Conservation (phyloP, 92 coral and sea anemone species). For the Galaxea fascicularis region DNA sequence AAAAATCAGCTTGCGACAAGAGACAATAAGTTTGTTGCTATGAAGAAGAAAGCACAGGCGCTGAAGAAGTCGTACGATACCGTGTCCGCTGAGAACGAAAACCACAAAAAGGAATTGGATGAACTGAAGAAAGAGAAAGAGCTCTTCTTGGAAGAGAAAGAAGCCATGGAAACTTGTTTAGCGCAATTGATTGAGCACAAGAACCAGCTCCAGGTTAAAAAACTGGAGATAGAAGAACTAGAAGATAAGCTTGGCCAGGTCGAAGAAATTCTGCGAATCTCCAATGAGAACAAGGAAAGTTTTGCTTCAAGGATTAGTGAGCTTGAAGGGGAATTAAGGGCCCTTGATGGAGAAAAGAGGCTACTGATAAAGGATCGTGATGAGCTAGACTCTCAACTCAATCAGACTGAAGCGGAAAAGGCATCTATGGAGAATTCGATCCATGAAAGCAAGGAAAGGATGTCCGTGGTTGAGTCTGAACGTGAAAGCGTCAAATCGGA, state of each 20-base stretch:
- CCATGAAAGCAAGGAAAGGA: slow-evolving; percentile 4
- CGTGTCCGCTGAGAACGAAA: slow-evolving; percentile 71
- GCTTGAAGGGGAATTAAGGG: slow-evolving; percentile 13
- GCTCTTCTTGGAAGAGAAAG: slow-evolving; percentile 44
- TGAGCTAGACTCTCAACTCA: slow-evolving; percentile 48
- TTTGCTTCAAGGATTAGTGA: slow-evolving; percentile 2
- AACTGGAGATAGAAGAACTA: slow-evolving; percentile 48
- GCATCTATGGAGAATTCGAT: slow-evolving; percentile 1
- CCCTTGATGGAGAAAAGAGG: background rate
- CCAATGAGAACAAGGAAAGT: background rate
- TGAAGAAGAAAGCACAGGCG: slow-evolving; percentile 78
- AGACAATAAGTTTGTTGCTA: slow-evolving; percentile 60
- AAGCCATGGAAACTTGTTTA: slow-evolving; percentile 42
- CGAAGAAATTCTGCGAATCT: slow-evolving; percentile 16
- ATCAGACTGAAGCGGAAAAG: slow-evolving; percentile 23
- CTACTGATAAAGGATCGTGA: slow-evolving; percentile 34
- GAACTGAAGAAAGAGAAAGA: slow-evolving; percentile 54
- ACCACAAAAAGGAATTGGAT: slow-evolving; percentile 60
- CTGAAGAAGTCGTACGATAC: slow-evolving; percentile 73
- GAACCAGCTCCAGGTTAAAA: slow-evolving; percentile 55
- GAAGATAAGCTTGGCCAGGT: slow-evolving; percentile 18
- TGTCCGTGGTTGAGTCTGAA: slow-evolving; percentile 40
- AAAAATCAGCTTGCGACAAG: slow-evolving; percentile 68
- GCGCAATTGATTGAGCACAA: slow-evolving; percentile 57
- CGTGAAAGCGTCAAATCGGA: slow-evolving; percentile 13